Base-by-base conservation (phyloP, 1,140 invertebrate genomes). In the Meloidogyne chitwoodi region DNA sequence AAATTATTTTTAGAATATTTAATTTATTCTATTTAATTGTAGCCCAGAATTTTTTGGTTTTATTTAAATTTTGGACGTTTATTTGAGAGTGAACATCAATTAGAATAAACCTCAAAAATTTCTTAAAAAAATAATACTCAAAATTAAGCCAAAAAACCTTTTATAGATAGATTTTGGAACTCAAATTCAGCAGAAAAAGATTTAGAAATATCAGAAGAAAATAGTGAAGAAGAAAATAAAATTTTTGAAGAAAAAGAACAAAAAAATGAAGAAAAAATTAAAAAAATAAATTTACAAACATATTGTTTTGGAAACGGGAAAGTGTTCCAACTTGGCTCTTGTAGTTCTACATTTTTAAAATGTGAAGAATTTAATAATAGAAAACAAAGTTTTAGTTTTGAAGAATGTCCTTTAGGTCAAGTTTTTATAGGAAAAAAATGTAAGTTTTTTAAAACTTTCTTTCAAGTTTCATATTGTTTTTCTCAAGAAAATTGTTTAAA, bases 371-470 rank as follows among this genome's bases (percentile, higher is more conserved):
- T 74, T 48, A 76, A 62, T 44, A 44, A 6, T 6, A 24, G 29
- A 11, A 41, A 62, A 27, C 75, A 67, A 34, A 56, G 4, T n/a
- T 76, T 72, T 63, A 48, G 62, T 12, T 76, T 76, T 34, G 75
- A 67, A n/a, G 75, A 76, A 63, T 76, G 75, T 56, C 75, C 75
- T 2, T n/a, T 76, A 31, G 75, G 75, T 22, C 22, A 61, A 8
- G 64, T 66, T 75, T 56, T 75, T 71, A 61, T 72, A 1, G 64
- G 24, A n/a, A 68, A 68, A 27, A 16, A 70, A 56, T 70, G 74
- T 19, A 75, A 44, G 64, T 19, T 31, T 31, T 22, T 22, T 41
- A 68, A 68, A 38, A 38, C 4, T 8, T 38, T 38, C 10, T 38
- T 38, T 38, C 10, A 6, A 4, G 34, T 38, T 6, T 6, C 4